Base-by-base conservation (phyloP, 2,113 vertebrate genomes). In the Sceloporus tristichus region DNA sequence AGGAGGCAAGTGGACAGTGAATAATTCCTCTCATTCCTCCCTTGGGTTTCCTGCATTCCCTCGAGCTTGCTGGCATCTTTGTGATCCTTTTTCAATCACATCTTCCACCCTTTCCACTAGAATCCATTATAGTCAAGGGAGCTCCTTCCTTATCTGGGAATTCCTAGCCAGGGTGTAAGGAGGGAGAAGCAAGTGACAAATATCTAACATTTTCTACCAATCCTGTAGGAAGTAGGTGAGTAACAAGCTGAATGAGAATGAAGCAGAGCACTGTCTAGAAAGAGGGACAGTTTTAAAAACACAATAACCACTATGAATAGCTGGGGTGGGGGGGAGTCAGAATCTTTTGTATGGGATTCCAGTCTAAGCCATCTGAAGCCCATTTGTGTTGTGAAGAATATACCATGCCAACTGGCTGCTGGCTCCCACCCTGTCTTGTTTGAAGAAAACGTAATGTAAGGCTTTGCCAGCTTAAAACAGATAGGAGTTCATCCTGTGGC, bases 311-410 rank as follows among this genome's bases (percentile, higher is more conserved):
- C 92, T 91, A 89, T 0, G 85, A 80, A 34, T 29, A 8, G n/a
- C 62, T 54, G 84, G 83, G 89, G 90, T 88, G 88, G 86, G 88
- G 88, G 91, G 93, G 90, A 91, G 90, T 92, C 76, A 84, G 93
- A 95, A 93, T 10, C 90, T 79, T 81, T 56, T 85, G 91, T 91
- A 91, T 91, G 71, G 91, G 93, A 89, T 66, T 85, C 56, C 23
- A 38, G 90, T 42, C 74, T 91, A 92, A 88, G 92, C 92, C 93
- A 92, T 93, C 93, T 96, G 94, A 86, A 79, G 68, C 92, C 90
- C 93, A 94, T 95, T 95, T 93, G 92, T 92, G 93, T 88, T 88
- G 93, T 93, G 94, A 93, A 91, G 93, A 94, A 95, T 59, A 79
- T 85, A 90, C 91, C 93, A 92, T 13, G 92, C 91, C 93, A 92